These are phyloP conservation scores for Neotoxoptera formosana DNA, from an alignment of 1,140 invertebrate species.

Conservation along the genomic window DNA sequence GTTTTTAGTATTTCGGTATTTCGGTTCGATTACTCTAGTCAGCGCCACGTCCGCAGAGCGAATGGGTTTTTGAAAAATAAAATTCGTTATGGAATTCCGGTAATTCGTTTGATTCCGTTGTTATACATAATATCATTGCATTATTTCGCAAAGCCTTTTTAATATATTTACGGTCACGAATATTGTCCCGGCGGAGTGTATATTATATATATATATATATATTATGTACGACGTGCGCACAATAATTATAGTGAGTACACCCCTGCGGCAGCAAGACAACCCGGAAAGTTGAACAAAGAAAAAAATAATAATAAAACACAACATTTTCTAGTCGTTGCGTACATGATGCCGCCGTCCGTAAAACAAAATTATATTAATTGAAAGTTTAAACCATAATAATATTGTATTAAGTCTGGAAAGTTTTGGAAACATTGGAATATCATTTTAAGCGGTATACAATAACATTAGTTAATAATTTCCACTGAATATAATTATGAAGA, in stretches of 20 bases:
- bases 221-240: not conserved
- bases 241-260: not conserved
- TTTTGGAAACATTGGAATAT: not conserved
- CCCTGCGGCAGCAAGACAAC: not conserved
- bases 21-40: not conserved
- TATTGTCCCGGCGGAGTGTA: not conserved
- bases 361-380: not conserved
- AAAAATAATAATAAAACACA: not conserved
- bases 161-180: not conserved
- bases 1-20: not conserved
- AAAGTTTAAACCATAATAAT: not conserved
- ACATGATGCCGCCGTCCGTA: not conserved
- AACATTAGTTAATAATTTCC: not conserved
- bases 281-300: not conserved
- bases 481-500: not conserved
- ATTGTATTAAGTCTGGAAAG: not conserved
- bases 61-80: not conserved
- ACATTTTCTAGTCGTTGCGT: not conserved
- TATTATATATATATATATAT: no score
- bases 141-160: not conserved
- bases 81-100: not conserved
- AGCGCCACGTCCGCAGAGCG: no score
- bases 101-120: not conserved
- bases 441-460: not conserved
- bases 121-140: not conserved